These are phyloP conservation scores for Hoplostethus atlanticus DNA, from an alignment of 2,797 vertebrate genomes.

Conservation along the genomic window DNA sequence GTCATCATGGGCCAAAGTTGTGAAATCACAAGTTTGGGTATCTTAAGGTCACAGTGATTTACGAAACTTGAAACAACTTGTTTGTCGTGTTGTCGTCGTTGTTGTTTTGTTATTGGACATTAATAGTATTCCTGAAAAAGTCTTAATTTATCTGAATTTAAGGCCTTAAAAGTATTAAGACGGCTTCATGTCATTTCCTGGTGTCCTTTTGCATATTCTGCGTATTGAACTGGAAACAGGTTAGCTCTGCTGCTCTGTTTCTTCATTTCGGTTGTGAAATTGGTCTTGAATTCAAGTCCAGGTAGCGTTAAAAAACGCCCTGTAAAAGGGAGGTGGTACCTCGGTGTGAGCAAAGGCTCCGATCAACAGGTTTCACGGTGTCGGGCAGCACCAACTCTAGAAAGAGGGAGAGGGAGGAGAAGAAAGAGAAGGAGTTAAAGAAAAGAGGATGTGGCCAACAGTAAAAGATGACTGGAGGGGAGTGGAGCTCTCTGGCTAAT, in stretches of 20 bases:
- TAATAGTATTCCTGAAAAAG: neutral
- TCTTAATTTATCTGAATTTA: neutral
- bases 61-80: too few relatives aligned
- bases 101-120: too few relatives aligned
- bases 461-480: conserved; percentile 81
- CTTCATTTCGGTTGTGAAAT: neutral
- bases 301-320: conserved; percentile 1
- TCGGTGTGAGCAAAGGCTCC: conserved; percentile 43
- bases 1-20: neutral
- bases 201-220: too few relatives aligned
- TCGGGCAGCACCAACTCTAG: conserved; percentile 26
- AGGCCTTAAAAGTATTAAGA: too few relatives aligned
- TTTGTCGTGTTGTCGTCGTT: neutral
- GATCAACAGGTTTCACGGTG: conserved; percentile 52
- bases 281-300: neutral
- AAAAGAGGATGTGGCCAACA: conserved; percentile 82
- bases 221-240: too few relatives aligned
- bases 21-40: neutral
- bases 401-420: conserved; percentile 46
- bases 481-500: conserved; percentile 80
- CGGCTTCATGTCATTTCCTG: too few relatives aligned
- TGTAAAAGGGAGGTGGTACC: neutral
- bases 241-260: too few relatives aligned
- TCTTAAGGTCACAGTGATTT: too few relatives aligned
- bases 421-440: conserved; percentile 71